Evolutionary conservation across 2,797 vertebrate species (phyloP), one percentile per base, ranked within the genome.

Genomic region (Heterohyrax brucei): DNA sequence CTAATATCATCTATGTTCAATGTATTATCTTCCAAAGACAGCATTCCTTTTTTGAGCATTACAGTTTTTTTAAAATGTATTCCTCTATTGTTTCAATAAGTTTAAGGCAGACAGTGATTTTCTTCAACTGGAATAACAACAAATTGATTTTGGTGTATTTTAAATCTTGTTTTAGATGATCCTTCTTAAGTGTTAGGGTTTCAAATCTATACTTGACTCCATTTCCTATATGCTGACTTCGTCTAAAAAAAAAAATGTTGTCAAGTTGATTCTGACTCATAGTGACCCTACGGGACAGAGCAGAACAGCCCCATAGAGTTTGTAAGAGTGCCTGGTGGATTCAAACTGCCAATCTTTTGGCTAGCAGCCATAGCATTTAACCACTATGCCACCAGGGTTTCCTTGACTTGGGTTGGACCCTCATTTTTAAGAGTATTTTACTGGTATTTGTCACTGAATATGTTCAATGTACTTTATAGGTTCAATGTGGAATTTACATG

Each of bases 41-140:
- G 95, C 56, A 93, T 91, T 92, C 12, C 5, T 46, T 66, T 72
- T 86, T 5, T 21, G 39, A 21, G 48, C 2, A 72, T 94, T 85
- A 53, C 59, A 64, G 53, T 50, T 93, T 87, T 91, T 46, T 39
- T 39, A 39, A 88, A 81, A 93, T 76, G 5, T 88, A 64, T 87
- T 76, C 75, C 70, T 62, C 33, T 61, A 89, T 46, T 72, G 50
- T 89, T 96, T 46, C 61, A 86, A 76, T 66, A 82, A 92, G 13
- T 10, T 39, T 93, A 94, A 89, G 33, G n/a, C 26, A 87, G n/a
- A 83, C 21, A 72, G 88, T 92, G 50, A 93, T 89, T 96, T 89
- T 76, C 82, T 33, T 72, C 7, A 94, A 93, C 18, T 48, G 18
- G 95, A 96, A 79, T 83, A 10, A 61, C 97, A 96, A 93, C 89